Percentiles rank a stretch among this genome's conserved stretches.
These are phyloP conservation scores for Monochamus alternatus DNA, from an alignment of 2,888 invertebrate species.

Conservation along the genomic window DNA sequence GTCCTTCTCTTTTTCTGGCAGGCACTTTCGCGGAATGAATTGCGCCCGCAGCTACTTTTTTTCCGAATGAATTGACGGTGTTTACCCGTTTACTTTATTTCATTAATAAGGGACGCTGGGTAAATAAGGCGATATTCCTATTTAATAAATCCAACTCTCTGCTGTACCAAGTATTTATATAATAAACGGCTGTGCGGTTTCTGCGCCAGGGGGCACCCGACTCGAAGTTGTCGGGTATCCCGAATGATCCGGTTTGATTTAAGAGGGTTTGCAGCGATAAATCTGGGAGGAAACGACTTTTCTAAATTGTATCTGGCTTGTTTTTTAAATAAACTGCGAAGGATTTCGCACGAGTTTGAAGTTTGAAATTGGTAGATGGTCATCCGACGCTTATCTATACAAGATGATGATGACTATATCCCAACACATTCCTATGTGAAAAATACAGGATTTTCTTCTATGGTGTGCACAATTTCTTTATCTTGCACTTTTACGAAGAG, in stretches of 20 bases:
- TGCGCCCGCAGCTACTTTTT: slow-evolving; percentile 58
- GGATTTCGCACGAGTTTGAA: no score
- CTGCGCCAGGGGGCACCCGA: not conserved
- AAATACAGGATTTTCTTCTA: no score
- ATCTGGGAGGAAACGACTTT: not conserved
- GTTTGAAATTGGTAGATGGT: no score
- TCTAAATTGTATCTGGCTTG: not conserved
- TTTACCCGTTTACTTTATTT: slow-evolving; percentile 58
- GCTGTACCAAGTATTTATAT: not conserved
- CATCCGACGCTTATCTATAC: no score
- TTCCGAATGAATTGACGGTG: slow-evolving; percentile 59
- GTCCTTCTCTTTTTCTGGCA: slow-evolving; percentile 17
- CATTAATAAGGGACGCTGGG: slow-evolving; percentile 53
- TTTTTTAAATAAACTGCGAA: no score
- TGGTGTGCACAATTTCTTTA: no score
- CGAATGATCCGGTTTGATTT: not conserved
- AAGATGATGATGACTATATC: no score
- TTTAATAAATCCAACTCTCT: slow-evolving; percentile 43
- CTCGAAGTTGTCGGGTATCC: not conserved
- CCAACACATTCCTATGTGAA: no score
- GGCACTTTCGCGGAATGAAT: slow-evolving; percentile 48
- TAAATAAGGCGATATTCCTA: slow-evolving; percentile 50
- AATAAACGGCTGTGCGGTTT: not conserved
- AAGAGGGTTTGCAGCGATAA: not conserved
- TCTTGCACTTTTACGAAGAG: no score